Evolutionary conservation across 1,140 invertebrate genomes (phyloP), one percentile per base, ranked within the genome.

Genomic region (Bursaphelenchus mucronatus): DNA sequence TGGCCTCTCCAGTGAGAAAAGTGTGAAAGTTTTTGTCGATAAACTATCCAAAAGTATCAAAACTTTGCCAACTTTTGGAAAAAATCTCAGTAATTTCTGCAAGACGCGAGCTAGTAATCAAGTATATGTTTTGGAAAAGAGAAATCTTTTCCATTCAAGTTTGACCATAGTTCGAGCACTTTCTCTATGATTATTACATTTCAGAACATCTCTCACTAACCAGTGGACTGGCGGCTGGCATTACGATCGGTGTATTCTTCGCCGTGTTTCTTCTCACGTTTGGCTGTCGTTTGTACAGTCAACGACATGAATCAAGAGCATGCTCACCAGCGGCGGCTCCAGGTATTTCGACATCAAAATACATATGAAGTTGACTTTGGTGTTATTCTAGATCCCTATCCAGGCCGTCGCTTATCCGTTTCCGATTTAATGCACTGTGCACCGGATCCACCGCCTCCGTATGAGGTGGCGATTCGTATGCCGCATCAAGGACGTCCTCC

Each of bases 191-290:
- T 30, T 53, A 15, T 15, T 51, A 10, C 11, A 17, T 61, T 68
- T 56, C 53, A 76, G 74, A 74, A 30, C 75, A 73, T 15, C 56
- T 66, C 17, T 63, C 72, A 8, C 56, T 81, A 39, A 78, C 72
- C 21, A 76, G 69, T 19, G 74, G 78, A 10, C 64, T 78, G 4
- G 76, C 76, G 1, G 76, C 79, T 4, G 78, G 74, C 8, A 73
- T 81, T 8, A 78, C 76, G 7, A 71, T 78, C 15, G 70, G 67
- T 4, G 63, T 78, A 1, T 78, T 78, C 53, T 70, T 78, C 46
- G 67, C 69, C 7, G 73, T 78, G 39, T 78, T 79, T 63, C 30
- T 80, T 21, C 62, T 78, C 6, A 78, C 71, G 4, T 78, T 78
- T 53, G 76, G 76, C n/a, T 78, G 76, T 55, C 51, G 76, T 40